These are phyloP conservation scores for Sebastes trivittatus DNA, from an alignment of 2,797 vertebrate species.

Conservation along the genomic window DNA sequence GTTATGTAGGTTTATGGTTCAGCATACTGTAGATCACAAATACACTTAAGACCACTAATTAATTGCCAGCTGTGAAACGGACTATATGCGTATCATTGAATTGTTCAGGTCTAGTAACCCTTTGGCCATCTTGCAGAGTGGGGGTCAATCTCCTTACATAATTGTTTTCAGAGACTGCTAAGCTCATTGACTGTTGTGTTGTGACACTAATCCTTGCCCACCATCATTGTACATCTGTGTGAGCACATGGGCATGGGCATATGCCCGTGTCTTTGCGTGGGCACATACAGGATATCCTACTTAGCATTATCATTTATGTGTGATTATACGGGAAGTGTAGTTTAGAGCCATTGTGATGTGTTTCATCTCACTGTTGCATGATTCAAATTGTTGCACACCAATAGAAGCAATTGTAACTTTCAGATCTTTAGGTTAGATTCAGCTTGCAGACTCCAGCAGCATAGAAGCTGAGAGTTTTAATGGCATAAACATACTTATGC, in stretches of 20 bases:
- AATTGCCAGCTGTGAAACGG: not conserved
- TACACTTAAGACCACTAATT: not conserved
- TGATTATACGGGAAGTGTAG: not conserved
- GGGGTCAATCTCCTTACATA: slow-evolving; percentile 73
- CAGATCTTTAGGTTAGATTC: not conserved
- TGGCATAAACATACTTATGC: not conserved
- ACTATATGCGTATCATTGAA: slow-evolving; percentile 9
- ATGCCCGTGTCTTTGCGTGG: slow-evolving; percentile 20
- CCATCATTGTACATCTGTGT: slow-evolving; percentile 60
- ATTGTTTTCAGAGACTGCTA: slow-evolving; percentile 72
- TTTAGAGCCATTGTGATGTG: not conserved
- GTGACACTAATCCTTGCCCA: slow-evolving; percentile 75
- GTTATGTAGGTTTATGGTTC: not conserved
- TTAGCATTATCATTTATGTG: slow-evolving; percentile 3
- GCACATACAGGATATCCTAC: slow-evolving; percentile 17
- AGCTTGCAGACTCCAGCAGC: not conserved
- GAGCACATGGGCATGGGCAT: slow-evolving; percentile 25
- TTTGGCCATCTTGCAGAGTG: slow-evolving; percentile 52
- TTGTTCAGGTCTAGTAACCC: slow-evolving; percentile 11
- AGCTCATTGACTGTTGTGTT: slow-evolving; percentile 73
- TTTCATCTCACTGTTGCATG: not conserved
- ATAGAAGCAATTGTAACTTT: not conserved
- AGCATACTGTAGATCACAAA: not conserved
- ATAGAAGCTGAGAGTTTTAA: not conserved
- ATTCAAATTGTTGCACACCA: not conserved